Conservation (phyloP, 2,797 vertebrate genomes). For the Australoheros facetus region DNA sequence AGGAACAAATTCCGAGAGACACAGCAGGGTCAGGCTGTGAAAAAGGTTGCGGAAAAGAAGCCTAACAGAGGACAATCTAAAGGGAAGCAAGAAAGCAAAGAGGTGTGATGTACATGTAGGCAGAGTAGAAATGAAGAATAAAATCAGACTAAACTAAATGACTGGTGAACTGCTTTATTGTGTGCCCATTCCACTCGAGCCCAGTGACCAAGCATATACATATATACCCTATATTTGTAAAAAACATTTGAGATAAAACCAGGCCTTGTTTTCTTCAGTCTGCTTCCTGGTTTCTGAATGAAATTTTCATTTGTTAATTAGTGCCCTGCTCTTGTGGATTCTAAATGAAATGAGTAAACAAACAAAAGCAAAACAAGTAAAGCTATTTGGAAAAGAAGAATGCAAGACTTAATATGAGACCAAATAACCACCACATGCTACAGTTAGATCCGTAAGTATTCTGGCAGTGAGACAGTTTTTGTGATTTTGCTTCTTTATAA, state of each 20-base stretch:
- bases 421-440: neutral
- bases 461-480: neutral
- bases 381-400: neutral
- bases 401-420: neutral
- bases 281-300: neutral
- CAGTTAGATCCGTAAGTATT: neutral
- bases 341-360: neutral
- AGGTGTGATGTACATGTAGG: neutral
- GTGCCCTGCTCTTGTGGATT: neutral
- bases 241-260: constrained; percentile 10
- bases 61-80: neutral
- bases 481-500: neutral
- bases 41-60: constrained; percentile 3
- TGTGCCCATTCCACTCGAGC: neutral
- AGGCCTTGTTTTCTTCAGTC: neutral
- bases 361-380: neutral
- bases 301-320: neutral
- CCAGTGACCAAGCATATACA: too few species aligned
- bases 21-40: constrained; percentile 39
- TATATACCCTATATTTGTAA: neutral
- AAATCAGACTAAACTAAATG: neutral
- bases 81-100: constrained; percentile 8
- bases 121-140: neutral
- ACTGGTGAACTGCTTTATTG: neutral
- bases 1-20: constrained; percentile 47